Percentiles rank a stretch among this genome's conserved stretches.
Evolutionary conservation across 2,113 vertebrate species (phyloP).

Genomic region (Nansenia antarctica): DNA sequence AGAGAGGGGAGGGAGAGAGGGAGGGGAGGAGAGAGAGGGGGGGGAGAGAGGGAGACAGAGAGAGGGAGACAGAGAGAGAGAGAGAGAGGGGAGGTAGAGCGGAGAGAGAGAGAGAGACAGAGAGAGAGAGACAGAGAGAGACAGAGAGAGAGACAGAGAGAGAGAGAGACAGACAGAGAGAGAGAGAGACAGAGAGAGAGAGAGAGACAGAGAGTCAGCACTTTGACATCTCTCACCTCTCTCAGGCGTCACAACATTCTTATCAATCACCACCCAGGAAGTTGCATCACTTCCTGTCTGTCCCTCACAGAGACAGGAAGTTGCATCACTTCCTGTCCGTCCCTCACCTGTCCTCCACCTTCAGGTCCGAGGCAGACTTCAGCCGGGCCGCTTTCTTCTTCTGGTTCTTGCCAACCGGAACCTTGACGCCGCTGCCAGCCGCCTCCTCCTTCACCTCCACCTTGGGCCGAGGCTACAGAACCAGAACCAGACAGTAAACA

Average conservation of each 20-base stretch:
- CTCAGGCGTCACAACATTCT: background rate
- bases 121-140: background rate
- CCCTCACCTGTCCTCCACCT: slow-evolving; percentile 76
- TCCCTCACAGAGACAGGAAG: slow-evolving; percentile 67
- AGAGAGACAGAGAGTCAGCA: background rate
- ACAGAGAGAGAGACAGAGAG: background rate
- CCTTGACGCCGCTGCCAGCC: slow-evolving; percentile 26
- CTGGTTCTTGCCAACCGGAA: slow-evolving; percentile 9
- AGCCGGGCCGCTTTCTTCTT: slow-evolving; percentile 33
- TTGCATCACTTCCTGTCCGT: background rate
- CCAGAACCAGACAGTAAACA: background rate
- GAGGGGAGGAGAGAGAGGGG: background rate
- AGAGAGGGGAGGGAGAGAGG: slow-evolving; percentile 22
- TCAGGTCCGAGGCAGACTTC: slow-evolving; percentile 66
- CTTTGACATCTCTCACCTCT: too few species aligned
- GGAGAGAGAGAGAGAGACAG: slow-evolving; percentile 23
- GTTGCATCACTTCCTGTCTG: background rate
- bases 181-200: too few species aligned
- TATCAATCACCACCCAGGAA: too few species aligned
- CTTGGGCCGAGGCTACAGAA: slow-evolving; percentile 55
- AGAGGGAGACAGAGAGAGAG: background rate
- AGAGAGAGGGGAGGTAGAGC: too few species aligned
- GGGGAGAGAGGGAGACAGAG: too few species aligned
- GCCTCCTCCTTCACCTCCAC: slow-evolving; percentile 19
- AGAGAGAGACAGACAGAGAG: background rate